Conservation (phyloP, 2,113 vertebrate species). For the Anoplopoma fimbria region DNA sequence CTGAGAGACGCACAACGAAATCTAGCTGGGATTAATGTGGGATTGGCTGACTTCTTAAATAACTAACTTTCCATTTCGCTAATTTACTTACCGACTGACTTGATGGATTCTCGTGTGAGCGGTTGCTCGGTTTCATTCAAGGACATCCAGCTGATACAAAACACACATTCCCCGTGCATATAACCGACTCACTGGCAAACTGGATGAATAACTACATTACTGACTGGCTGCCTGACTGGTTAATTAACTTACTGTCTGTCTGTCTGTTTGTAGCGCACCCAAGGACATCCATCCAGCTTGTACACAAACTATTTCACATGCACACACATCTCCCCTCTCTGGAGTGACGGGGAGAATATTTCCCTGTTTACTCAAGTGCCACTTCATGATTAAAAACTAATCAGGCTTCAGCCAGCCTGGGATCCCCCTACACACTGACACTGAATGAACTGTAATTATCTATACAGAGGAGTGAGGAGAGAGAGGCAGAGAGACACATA, state of each 20-base stretch:
- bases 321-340: constrained; percentile 45
- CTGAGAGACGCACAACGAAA: not conserved
- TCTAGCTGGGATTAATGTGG: not conserved
- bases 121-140: constrained; percentile 33
- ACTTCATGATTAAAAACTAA: constrained; percentile 81
- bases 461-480: constrained; percentile 33
- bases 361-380: constrained; percentile 79
- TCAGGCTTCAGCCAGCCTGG: constrained; percentile 74
- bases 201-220: constrained; percentile 58
- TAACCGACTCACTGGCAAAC: constrained; percentile 61
- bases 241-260: constrained; percentile 71
- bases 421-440: constrained; percentile 67
- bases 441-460: constrained; percentile 73
- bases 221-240: constrained; percentile 60
- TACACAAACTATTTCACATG: constrained; percentile 54
- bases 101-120: constrained; percentile 29
- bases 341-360: constrained; percentile 71
- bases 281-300: constrained; percentile 66
- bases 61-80: constrained; percentile 38
- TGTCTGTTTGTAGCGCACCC: constrained; percentile 66
- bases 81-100: constrained; percentile 34
- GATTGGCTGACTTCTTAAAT: constrained; percentile 2
- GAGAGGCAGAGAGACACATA: constrained; percentile 17
- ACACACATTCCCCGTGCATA: constrained; percentile 35
- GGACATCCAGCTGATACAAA: constrained; percentile 54